Conservation (phyloP, 2,113 vertebrate species). For the Sterrhoptilus dennistouni region DNA sequence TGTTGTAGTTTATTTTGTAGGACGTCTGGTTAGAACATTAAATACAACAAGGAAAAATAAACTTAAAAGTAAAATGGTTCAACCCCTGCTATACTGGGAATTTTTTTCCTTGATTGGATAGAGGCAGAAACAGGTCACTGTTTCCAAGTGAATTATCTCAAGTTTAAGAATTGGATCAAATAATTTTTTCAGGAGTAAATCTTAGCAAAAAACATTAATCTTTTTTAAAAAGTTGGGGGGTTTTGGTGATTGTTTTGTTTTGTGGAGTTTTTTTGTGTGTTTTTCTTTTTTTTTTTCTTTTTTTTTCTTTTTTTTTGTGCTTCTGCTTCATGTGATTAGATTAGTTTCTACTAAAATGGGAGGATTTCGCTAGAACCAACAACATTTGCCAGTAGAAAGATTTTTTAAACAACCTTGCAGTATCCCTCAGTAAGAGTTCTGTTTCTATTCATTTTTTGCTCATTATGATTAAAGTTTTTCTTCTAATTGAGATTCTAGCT, state of each 20-base stretch:
- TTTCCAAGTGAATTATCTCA: constrained; percentile 55
- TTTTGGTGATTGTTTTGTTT: background rate
- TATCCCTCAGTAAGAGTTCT: background rate
- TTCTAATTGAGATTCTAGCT: background rate
- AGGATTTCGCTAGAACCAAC: background rate
- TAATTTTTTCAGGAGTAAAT: background rate
- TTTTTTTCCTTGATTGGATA: constrained; percentile 29
- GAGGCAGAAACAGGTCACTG: constrained; percentile 31
- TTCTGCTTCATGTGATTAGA: background rate
- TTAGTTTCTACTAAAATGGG: background rate
- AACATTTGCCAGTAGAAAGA: background rate
- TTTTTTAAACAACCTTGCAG: background rate
- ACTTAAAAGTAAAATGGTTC: constrained; percentile 58
- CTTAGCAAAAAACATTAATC: background rate
- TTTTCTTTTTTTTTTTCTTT: background rate
- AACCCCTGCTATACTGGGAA: constrained; percentile 23
- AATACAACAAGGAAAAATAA: constrained; percentile 64
- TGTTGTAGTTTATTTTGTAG: constrained; percentile 68
- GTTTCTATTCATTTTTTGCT: background rate
- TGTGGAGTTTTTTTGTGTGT: background rate
- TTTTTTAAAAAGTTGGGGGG: background rate
- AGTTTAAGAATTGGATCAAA: constrained; percentile 1
- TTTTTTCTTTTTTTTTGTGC: background rate
- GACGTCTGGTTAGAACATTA: constrained; percentile 59
- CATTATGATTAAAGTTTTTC: background rate